Evolutionary conservation across 2,113 vertebrate species (phyloP).

Genomic region (Gnathonemus echidnorhynchus): DNA sequence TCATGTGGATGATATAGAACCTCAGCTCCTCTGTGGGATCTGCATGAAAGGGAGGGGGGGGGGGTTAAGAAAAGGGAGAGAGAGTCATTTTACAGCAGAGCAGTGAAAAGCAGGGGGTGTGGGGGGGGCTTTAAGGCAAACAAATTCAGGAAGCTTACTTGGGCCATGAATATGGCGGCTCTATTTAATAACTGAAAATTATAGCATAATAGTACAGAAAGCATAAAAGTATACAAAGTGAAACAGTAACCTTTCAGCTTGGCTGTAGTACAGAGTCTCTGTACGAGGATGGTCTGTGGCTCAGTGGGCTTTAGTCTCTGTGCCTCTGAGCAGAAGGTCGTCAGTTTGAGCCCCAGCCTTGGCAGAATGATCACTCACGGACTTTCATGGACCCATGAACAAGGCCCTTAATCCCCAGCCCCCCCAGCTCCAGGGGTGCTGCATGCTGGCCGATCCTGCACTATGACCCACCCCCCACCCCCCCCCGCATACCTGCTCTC

Average conservation of each 20-base stretch:
- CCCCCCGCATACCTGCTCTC: not conserved
- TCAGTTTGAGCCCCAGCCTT: not conserved
- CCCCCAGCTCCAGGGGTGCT: not conserved
- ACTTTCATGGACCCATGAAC: not conserved
- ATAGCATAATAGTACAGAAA: not conserved
- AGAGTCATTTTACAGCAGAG: not conserved
- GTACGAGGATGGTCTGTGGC: not conserved
- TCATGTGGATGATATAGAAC: constrained; percentile 68
- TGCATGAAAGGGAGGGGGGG: constrained; percentile 18
- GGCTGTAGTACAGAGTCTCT: not conserved
- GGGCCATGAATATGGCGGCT: not conserved
- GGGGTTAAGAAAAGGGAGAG: constrained; percentile 6
- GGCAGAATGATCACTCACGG: not conserved
- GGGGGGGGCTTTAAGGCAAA: too few species aligned
- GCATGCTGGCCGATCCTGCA: too few species aligned
- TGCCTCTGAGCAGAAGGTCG: not conserved
- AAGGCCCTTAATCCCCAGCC: not conserved
- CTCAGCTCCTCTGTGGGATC: constrained; percentile 63
- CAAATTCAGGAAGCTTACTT: not conserved
- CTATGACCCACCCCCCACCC: too few species aligned
- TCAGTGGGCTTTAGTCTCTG: not conserved
- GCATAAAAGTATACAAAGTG: not conserved
- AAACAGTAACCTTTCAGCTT: not conserved
- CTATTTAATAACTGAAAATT: not conserved
- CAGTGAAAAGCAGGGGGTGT: not conserved